These are phyloP conservation scores for Salmo trutta DNA, from an alignment of 2,797 vertebrate species.

Conservation along the genomic window DNA sequence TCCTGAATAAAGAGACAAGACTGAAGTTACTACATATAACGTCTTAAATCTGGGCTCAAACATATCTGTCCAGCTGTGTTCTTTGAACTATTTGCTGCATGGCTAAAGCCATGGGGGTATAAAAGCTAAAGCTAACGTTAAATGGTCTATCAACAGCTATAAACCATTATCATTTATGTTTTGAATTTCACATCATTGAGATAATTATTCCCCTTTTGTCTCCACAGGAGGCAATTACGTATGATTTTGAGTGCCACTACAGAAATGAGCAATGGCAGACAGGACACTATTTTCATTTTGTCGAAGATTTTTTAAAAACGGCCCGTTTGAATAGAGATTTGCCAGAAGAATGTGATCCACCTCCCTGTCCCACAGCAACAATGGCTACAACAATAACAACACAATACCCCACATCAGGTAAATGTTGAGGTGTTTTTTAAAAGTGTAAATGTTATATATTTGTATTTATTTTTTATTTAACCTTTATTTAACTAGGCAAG, in stretches of 20 bases:
- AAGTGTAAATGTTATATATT: background rate
- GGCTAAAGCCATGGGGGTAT: too few relatives aligned
- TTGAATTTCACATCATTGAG: slow-evolving; percentile 2
- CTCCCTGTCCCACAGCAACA: slow-evolving; percentile 70
- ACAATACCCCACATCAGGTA: slow-evolving; percentile 50
- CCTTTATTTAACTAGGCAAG: too few relatives aligned
- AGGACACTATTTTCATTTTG: slow-evolving; percentile 72
- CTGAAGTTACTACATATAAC: too few relatives aligned
- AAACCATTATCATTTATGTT: background rate
- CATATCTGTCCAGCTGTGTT: too few relatives aligned
- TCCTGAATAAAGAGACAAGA: too few relatives aligned
- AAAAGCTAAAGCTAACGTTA: too few relatives aligned
- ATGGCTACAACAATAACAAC: slow-evolving; percentile 27
- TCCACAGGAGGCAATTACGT: slow-evolving; percentile 70
- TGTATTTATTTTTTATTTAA: too few relatives aligned
- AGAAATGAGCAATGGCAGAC: slow-evolving; percentile 71
- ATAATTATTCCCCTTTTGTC: slow-evolving; percentile 1
- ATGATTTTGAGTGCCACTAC: slow-evolving; percentile 78
- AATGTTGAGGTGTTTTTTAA: background rate
- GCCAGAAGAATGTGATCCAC: slow-evolving; percentile 70
- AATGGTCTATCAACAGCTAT: background rate
- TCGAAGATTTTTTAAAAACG: slow-evolving; percentile 72
- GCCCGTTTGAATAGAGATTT: slow-evolving; percentile 58
- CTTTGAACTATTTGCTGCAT: too few relatives aligned
- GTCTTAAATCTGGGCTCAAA: too few relatives aligned